phyloP scores from a whole-genome alignment of 2,113 vertebrate genomes.

The Dendropsophus ebraccatus region DNA sequence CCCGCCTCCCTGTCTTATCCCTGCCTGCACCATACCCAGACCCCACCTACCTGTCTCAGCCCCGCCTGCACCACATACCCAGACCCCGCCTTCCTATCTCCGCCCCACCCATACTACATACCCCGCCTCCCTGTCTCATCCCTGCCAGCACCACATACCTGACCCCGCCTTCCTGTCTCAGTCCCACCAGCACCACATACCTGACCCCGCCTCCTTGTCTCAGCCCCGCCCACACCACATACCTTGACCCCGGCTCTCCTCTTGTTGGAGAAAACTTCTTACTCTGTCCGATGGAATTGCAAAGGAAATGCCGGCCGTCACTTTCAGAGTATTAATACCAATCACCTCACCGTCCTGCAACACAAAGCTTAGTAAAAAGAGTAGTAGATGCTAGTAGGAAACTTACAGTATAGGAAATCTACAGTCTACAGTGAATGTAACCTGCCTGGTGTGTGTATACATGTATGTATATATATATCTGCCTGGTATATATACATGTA shows the following conservation, averaged over 20 bases:
- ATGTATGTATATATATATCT: too few species aligned
- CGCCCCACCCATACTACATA: too few species aligned
- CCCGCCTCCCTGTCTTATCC: too few species aligned
- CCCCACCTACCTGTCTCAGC: neutral
- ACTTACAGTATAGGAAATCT: too few species aligned
- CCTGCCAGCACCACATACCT: neutral
- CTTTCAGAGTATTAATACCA: conserved; percentile 97
- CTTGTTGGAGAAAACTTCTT: conserved; percentile 79
- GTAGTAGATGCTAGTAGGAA: too few species aligned
- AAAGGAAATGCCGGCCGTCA: conserved; percentile 95
- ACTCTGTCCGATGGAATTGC: conserved; percentile 92
- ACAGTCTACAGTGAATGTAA: too few species aligned
- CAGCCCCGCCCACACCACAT: neutral
- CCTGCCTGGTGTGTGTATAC: too few species aligned
- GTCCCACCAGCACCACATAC: neutral
- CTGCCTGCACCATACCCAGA: too few species aligned
- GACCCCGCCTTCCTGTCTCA: conserved; percentile 71
- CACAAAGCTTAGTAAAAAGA: too few species aligned
- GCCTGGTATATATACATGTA: too few species aligned
- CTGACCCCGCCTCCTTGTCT: neutral
- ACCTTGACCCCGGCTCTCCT: conserved; percentile 75
- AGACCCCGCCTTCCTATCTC: conserved; percentile 75
- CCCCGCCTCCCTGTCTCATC: neutral
- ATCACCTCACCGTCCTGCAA: conserved; percentile 94
- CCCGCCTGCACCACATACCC: neutral